Evolutionary conservation across 1,140 invertebrate genomes (phyloP).

Genomic region (Cylas formicarius): DNA sequence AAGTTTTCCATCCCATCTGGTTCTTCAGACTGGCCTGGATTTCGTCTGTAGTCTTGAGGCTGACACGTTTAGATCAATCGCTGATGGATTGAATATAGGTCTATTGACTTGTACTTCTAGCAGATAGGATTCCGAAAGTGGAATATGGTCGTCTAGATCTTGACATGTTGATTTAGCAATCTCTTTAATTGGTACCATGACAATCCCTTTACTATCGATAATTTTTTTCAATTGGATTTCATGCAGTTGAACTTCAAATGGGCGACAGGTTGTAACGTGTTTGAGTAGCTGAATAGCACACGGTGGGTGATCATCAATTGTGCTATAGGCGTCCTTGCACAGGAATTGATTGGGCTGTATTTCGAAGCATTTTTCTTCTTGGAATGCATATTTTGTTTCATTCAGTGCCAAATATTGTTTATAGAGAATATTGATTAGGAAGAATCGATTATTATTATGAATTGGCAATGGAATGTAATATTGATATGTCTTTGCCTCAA

Average conservation of each 20-base stretch:
- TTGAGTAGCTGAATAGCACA: constrained; percentile 9
- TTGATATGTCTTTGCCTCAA: constrained; percentile 10
- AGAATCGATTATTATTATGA: constrained; percentile 4
- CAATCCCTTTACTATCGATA: constrained; percentile 9
- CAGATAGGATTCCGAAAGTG: constrained; percentile 9
- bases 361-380: constrained; percentile 6
- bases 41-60: too few species aligned
- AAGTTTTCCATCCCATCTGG: too few species aligned
- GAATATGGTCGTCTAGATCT: constrained; percentile 2
- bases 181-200: neutral
- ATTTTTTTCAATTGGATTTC: constrained; percentile 7
- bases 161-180: constrained; percentile 1
- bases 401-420: constrained; percentile 10
- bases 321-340: neutral
- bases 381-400: constrained; percentile 5
- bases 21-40: too few species aligned
- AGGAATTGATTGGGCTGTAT: constrained; percentile 2
- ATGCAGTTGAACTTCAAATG: constrained; percentile 5
- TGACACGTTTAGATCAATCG: too few species aligned
- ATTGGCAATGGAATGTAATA: constrained; percentile 7
- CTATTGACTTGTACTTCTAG: constrained; percentile 3
- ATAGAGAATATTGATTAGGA: constrained; percentile 9
- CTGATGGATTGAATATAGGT: too few species aligned
- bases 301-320: constrained; percentile 6
- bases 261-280: constrained; percentile 9